Evolutionary conservation across 1,140 invertebrate genomes (phyloP).

Genomic region (Rhopalosiphum padi): DNA sequence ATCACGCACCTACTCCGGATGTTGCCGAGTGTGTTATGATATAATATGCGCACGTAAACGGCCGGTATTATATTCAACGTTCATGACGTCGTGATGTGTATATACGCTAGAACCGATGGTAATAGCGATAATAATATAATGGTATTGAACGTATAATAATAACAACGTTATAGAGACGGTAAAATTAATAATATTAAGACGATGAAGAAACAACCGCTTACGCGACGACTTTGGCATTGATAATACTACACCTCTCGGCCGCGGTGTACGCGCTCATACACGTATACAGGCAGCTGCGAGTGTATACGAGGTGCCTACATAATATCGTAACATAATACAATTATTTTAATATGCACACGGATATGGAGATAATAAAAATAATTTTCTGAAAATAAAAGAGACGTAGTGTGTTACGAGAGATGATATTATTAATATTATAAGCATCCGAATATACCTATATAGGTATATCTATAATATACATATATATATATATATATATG

Average conservation of each 20-base stretch:
- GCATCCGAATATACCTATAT: too few species aligned
- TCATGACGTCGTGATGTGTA: neutral
- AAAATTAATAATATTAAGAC: neutral
- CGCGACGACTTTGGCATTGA: neutral
- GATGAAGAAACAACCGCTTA: neutral
- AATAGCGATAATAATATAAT: slow-evolving; percentile 2
- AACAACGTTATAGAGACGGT: neutral
- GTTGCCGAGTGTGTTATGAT: neutral
- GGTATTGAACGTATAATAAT: neutral
- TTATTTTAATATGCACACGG: neutral
- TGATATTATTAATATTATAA: neutral
- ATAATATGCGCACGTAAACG: neutral
- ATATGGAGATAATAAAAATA: neutral
- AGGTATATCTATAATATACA: neutral
- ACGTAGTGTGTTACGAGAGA: neutral
- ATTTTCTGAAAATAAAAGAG: neutral
- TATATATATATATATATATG: too few species aligned
- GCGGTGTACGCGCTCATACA: too few species aligned
- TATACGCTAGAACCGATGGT: neutral
- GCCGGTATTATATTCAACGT: neutral
- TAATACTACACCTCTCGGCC: neutral
- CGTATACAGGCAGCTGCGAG: too few species aligned
- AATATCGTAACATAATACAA: neutral
- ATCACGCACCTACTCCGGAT: neutral
- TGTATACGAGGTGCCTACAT: too few species aligned